Conservation (phyloP, 2,888 invertebrate species). For the Onthophagus sagittarius region DNA sequence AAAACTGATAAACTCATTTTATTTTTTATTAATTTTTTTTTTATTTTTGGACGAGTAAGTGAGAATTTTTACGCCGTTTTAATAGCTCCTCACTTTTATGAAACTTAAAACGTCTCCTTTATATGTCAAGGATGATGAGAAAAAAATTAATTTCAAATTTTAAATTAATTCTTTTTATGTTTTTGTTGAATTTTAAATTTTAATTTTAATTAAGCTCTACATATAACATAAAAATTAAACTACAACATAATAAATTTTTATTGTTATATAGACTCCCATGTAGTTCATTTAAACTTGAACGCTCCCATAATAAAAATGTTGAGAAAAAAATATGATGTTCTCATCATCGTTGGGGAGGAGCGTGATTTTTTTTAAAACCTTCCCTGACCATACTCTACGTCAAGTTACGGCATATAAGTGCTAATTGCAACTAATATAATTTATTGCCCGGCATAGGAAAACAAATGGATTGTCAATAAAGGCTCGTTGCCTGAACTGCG, state of each 20-base stretch:
- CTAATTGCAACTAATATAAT: constrained; percentile 25
- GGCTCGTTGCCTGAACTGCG: neutral
- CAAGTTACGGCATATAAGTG: constrained; percentile 9
- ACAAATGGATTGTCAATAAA: constrained; percentile 15
- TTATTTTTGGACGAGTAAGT: neutral
- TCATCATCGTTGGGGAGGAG: neutral
- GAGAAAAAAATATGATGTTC: neutral
- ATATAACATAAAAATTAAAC: neutral
- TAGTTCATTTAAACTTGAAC: constrained; percentile 21
- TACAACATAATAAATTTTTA: constrained; percentile 22
- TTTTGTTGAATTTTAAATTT: too few species aligned
- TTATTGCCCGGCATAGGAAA: constrained; percentile 22
- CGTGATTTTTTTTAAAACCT: neutral
- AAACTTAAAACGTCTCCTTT: neutral
- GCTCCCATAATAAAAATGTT: constrained; percentile 19
- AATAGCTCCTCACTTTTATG: neutral
- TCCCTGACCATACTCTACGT: neutral
- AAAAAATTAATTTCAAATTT: neutral
- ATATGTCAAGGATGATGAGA: neutral
- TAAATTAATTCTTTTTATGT: too few species aligned
- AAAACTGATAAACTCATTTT: constrained; percentile 3
- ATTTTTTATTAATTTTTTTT: neutral
- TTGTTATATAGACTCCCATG: constrained; percentile 22
- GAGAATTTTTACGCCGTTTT: too few species aligned
- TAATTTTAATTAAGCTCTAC: too few species aligned